phyloP scores from a whole-genome alignment of 2,113 vertebrate genomes.

The Brachionichthys hirsutus region DNA sequence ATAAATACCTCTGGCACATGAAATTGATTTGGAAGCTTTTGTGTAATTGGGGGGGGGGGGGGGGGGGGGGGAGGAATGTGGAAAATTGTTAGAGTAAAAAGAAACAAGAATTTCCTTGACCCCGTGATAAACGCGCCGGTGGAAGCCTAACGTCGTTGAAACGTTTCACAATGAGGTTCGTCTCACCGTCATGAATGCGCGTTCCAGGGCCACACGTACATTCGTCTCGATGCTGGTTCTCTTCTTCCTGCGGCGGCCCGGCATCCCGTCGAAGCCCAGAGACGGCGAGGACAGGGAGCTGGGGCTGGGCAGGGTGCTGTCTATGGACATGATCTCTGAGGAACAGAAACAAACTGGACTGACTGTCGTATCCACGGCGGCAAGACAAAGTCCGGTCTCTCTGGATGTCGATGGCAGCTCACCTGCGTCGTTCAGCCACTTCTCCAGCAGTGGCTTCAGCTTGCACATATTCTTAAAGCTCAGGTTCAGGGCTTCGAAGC shows the following conservation, averaged over 20 bases:
- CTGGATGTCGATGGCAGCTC: conserved; percentile 2
- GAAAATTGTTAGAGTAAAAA: no score
- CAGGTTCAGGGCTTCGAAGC: conserved; percentile 92
- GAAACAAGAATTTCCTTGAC: no score
- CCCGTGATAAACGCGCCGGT: no score
- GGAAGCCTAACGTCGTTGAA: no score
- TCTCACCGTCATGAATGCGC: conserved; percentile 87
- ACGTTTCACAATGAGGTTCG: background rate
- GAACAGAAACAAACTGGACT: conserved; percentile 4
- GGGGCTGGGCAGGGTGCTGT: conserved; percentile 88
- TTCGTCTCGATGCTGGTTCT: conserved; percentile 97
- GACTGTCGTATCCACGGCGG: background rate
- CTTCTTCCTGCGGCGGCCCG: conserved; percentile 90
- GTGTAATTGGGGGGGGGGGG: no score
- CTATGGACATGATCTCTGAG: conserved; percentile 91
- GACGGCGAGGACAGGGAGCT: conserved; percentile 86
- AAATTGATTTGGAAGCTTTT: no score
- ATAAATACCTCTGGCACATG: no score
- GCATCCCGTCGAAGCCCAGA: conserved; percentile 86
- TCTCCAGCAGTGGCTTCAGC: conserved; percentile 91
- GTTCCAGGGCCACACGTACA: conserved; percentile 91
- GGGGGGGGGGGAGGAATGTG: no score
- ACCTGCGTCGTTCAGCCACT: conserved; percentile 94
- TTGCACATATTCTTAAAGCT: conserved; percentile 99
- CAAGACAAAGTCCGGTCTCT: no score